Evolutionary conservation across 2,797 vertebrate species (phyloP).

Genomic region (Alca torda): DNA sequence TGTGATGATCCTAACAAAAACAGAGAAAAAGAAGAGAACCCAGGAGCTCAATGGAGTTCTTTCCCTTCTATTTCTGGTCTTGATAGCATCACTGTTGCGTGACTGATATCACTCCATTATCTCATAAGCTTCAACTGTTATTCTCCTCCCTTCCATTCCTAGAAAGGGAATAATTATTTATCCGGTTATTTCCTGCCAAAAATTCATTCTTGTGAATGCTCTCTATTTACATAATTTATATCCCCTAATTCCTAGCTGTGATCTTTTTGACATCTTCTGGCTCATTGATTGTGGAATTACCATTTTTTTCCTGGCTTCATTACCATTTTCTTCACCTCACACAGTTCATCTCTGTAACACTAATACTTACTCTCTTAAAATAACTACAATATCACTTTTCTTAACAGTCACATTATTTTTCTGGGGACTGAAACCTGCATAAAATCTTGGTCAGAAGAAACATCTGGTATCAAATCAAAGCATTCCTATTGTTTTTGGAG

Average conservation of each 20-base stretch:
- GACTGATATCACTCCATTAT: neutral
- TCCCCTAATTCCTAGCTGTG: neutral
- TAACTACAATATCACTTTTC: neutral
- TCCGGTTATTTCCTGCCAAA: neutral
- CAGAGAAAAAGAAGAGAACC: neutral
- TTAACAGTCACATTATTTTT: neutral
- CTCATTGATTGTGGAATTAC: neutral
- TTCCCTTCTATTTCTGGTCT: neutral
- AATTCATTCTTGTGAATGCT: neutral
- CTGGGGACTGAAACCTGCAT: neutral
- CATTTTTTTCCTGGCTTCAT: neutral
- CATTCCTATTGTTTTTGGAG: neutral
- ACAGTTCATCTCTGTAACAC: neutral
- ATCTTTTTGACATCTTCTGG: neutral
- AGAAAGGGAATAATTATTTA: neutral
- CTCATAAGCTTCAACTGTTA: neutral
- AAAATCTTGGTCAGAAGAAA: neutral
- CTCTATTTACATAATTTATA: neutral
- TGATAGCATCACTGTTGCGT: neutral
- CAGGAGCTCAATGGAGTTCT: neutral
- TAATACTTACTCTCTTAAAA: neutral
- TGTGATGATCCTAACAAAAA: neutral
- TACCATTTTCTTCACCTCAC: neutral
- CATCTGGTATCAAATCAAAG: neutral
- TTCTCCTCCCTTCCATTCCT: neutral